These are phyloP conservation scores for Dryas iulia DNA, from an alignment of 1,140 invertebrate species.

Conservation along the genomic window DNA sequence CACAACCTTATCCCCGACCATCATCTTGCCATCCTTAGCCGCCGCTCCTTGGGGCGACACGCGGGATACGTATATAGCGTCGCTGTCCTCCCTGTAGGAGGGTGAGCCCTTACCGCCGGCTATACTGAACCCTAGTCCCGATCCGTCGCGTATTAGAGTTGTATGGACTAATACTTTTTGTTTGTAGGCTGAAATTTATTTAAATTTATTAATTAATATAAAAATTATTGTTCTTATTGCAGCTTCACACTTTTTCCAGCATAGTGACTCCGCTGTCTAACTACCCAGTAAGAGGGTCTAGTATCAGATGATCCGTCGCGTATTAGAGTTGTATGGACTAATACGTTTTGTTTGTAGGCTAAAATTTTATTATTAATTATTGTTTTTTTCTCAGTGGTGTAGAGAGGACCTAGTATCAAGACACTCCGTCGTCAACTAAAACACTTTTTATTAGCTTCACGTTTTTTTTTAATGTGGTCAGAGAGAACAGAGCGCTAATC, in stretches of 20 bases:
- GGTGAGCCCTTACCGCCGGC: slow-evolving; percentile 95
- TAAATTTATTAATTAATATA: too few relatives aligned
- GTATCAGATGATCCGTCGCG: slow-evolving; percentile 95
- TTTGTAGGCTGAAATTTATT: slow-evolving; percentile 64
- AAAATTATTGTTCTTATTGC: too few relatives aligned
- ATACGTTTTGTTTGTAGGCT: slow-evolving; percentile 83
- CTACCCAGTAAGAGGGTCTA: too few relatives aligned
- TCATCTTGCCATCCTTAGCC: slow-evolving; percentile 94
- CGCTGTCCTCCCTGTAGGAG: slow-evolving; percentile 85
- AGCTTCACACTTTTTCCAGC: too few relatives aligned
- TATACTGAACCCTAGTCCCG: slow-evolving; percentile 95
- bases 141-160: slow-evolving; percentile 94
- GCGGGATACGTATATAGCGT: slow-evolving; percentile 95
- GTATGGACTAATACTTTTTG: slow-evolving; percentile 90
- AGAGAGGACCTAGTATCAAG: too few relatives aligned
- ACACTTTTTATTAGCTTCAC: too few relatives aligned
- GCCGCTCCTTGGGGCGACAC: slow-evolving; percentile 96
- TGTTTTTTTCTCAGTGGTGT: too few relatives aligned
- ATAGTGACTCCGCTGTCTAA: too few relatives aligned
- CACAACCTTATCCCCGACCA: slow-evolving; percentile 95
- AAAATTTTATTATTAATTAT: too few relatives aligned
- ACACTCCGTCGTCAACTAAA: too few relatives aligned
- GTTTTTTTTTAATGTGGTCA: too few relatives aligned
- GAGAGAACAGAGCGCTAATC: too few relatives aligned
- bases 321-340: slow-evolving; percentile 93